Percentiles rank a stretch among this genome's conserved stretches.
These are phyloP conservation scores for Anastatus disparis DNA, from an alignment of 1,140 invertebrate genomes.

Conservation along the genomic window DNA sequence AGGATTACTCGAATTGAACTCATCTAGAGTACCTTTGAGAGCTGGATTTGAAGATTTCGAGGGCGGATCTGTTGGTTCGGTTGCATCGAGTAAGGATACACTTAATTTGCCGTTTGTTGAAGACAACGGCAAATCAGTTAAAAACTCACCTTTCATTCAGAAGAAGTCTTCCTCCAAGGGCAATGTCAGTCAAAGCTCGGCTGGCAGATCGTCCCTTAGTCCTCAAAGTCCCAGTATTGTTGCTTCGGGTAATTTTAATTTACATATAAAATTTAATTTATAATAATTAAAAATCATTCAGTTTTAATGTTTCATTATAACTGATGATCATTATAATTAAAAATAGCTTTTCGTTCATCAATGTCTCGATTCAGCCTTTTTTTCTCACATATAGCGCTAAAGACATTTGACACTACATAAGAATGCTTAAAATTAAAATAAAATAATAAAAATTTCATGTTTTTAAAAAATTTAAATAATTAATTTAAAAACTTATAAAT, in stretches of 20 bases:
- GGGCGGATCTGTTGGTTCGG: slow-evolving; percentile 56
- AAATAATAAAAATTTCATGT: no score
- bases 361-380: no score
- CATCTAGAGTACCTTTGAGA: slow-evolving; percentile 58
- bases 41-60: slow-evolving; percentile 65
- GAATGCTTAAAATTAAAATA: no score
- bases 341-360: no score
- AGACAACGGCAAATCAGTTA: slow-evolving; percentile 59
- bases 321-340: no score
- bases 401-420: no score
- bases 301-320: no score
- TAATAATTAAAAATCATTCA: no score
- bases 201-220: slow-evolving; percentile 49
- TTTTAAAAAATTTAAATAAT: no score
- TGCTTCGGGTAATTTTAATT: slow-evolving; percentile 14
- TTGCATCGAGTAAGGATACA: slow-evolving; percentile 60
- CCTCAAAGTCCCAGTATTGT: slow-evolving; percentile 46
- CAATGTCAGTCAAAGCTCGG: slow-evolving; percentile 53
- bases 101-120: slow-evolving; percentile 62
- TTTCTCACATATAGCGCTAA: no score
- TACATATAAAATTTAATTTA: no score
- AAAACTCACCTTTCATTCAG: slow-evolving; percentile 57
- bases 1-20: slow-evolving; percentile 57
- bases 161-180: slow-evolving; percentile 52
- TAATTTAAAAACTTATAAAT: no score